These are phyloP conservation scores for Cariama cristata DNA, from an alignment of 2,113 vertebrate species.

Conservation along the genomic window DNA sequence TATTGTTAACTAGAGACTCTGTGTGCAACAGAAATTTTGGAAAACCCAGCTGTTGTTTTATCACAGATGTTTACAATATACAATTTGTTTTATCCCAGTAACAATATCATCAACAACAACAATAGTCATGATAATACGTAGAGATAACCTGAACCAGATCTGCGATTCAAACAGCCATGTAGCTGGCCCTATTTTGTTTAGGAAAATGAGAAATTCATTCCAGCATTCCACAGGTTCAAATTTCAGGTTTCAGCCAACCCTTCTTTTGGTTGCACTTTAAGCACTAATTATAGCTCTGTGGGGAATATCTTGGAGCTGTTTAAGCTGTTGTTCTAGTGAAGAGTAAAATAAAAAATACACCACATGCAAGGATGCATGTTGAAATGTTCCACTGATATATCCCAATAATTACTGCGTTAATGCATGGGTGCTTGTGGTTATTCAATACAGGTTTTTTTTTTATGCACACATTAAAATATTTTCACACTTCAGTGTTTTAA, in stretches of 20 bases:
- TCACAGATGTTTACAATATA: neutral
- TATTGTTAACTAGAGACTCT: neutral
- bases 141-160: neutral
- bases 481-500: neutral
- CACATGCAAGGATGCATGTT: neutral
- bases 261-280: constrained; percentile 43
- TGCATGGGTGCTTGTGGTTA: neutral
- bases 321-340: constrained; percentile 16
- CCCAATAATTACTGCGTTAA: neutral
- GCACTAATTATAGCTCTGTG: constrained; percentile 54
- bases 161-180: neutral
- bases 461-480: neutral
- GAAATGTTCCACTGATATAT: neutral
- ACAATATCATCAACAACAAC: neutral
- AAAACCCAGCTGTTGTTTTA: neutral
- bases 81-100: neutral
- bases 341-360: constrained; percentile 10
- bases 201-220: constrained; percentile 14
- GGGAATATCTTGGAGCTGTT: constrained; percentile 55
- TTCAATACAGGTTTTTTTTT: neutral
- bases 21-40: neutral
- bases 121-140: neutral
- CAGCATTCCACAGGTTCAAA: constrained; percentile 15
- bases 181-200: constrained; percentile 5
- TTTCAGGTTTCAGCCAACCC: constrained; percentile 37